Base-by-base conservation (phyloP, 2,888 invertebrate genomes). In the Agrypnus murinus region DNA sequence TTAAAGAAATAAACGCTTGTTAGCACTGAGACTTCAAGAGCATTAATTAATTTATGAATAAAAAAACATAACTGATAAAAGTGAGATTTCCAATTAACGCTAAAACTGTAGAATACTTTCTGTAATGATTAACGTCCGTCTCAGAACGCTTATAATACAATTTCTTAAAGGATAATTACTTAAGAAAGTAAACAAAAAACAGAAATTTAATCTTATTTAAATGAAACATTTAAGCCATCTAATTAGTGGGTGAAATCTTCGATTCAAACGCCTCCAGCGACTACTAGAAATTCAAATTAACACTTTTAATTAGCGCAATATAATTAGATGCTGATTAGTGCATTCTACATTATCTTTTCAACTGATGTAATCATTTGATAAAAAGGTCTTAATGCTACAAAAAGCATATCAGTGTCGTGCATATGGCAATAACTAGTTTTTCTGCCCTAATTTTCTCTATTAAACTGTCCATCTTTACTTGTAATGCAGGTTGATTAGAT, bases 401-500 rank as follows among this genome's bases (percentile, higher is more conserved):
- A 14, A 17, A 17, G 19, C 19, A 8, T 19, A 50, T 50, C 31
- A 32, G 14, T 25, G 50, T 31, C 8, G 10, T 12, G 31, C 19
- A 50, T 50, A 31, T 31, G 50, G 31, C 3, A 32, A 2, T 31
- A 50, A 50, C 46, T 31, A 50, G 50, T 50, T 50, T 50, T 50
- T 25, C 10, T 31, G 8, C 19, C 17, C 31, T 50, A 32, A 32
- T 32, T n/a, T 50, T 50, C 10, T 6, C 50, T 12, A 50, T 50
- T 50, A 50, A n/a, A 32, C 4, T 12, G 31, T 31, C 50, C 25
- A 9, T 50, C n/a, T 50, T 31, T 50, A 12, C 50, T 31, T 12
- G 10, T 32, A n/a, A 31, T 46, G n/a, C n/a, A 19, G 14, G 46
- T 55, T 55, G 55, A 55, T 55, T 55, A 55, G 55, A 34, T 55